phyloP scores from a whole-genome alignment of 2,113 vertebrate species.

The Erythrolamprus reginae region DNA sequence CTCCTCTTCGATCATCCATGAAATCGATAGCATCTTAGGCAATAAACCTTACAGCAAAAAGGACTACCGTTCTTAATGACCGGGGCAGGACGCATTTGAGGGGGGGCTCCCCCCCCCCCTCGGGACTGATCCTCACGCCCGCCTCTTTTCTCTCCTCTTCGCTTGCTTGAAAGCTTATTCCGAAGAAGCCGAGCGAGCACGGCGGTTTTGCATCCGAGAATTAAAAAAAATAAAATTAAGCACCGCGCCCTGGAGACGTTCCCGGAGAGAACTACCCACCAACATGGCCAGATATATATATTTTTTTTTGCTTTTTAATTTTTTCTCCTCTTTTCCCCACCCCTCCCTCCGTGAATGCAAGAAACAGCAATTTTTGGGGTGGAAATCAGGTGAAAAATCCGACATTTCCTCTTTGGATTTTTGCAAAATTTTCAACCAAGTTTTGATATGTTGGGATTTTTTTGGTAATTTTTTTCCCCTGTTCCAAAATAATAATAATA shows the following conservation, averaged over 20 bases:
- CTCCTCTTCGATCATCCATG: slow-evolving; percentile 92
- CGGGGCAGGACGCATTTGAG: neutral
- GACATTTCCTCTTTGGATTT: neutral
- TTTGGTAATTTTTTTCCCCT: too few species aligned
- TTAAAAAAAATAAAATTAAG: neutral
- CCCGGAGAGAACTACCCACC: neutral
- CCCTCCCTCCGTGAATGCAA: neutral
- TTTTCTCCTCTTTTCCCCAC: neutral
- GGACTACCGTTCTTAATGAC: slow-evolving; percentile 92
- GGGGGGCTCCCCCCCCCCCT: neutral
- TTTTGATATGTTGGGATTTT: neutral
- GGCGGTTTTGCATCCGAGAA: slow-evolving; percentile 41
- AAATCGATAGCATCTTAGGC: slow-evolving; percentile 98
- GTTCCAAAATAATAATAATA: too few species aligned
- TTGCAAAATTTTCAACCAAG: neutral
- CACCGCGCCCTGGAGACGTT: neutral
- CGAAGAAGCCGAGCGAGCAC: slow-evolving; percentile 58
- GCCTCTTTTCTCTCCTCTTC: slow-evolving; percentile 46
- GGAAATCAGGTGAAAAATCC: neutral
- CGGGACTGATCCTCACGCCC: slow-evolving; percentile 46
- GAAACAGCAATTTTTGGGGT: neutral
- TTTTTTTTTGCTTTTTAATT: neutral
- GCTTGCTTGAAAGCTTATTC: slow-evolving; percentile 85
- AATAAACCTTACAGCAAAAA: slow-evolving; percentile 99
- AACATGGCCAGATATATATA: slow-evolving; percentile 25